Conservation (phyloP, 1,140 invertebrate species). For the Habropoda laboriosa region DNA sequence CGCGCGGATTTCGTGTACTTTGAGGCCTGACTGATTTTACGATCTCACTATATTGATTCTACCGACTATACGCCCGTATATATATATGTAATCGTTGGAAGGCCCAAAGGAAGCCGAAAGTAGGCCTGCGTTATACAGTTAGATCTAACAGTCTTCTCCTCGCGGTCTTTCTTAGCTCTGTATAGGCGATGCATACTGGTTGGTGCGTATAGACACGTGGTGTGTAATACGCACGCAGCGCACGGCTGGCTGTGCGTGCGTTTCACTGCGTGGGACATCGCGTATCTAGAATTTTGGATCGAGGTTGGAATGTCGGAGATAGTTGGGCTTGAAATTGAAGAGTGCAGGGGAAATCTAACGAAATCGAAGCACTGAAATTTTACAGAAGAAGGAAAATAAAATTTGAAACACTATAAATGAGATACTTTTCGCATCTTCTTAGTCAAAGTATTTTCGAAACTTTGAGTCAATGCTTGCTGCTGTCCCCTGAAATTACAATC, state of each 20-base stretch:
- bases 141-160: constrained; percentile 75
- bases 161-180: constrained; percentile 1
- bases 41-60: no score
- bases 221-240: constrained; percentile 21
- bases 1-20: no score
- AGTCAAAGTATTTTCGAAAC: no score
- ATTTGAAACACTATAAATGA: no score
- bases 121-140: constrained; percentile 81
- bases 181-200: constrained; percentile 39
- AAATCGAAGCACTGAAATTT: no score
- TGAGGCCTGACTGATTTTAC: no score
- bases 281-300: constrained; percentile 1
- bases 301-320: not conserved
- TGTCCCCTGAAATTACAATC: no score
- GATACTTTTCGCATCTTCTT: no score
- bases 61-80: not conserved
- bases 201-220: constrained; percentile 23
- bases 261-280: not conserved
- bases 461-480: no score
- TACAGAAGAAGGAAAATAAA: no score
- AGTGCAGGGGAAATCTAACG: no score
- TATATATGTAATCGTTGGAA: constrained; percentile 15
- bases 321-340: not conserved
- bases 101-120: constrained; percentile 67
- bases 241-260: not conserved